Evolutionary conservation across 2,113 vertebrate genomes (phyloP).

Genomic region (Spea multiplicata): DNA sequence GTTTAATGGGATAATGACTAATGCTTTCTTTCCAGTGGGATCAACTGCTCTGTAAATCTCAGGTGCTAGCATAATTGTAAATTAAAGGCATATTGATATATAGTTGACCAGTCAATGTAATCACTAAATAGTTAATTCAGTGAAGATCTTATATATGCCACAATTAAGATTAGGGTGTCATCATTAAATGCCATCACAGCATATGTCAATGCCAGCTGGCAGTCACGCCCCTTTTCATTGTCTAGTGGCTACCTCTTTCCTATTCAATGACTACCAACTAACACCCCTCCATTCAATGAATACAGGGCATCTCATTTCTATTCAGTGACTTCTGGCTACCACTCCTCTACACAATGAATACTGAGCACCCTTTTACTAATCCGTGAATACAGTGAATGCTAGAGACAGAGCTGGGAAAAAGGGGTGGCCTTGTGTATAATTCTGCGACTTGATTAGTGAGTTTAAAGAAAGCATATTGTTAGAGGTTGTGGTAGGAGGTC

Average conservation of each 20-base stretch:
- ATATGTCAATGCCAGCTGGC: background rate
- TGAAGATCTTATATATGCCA: background rate
- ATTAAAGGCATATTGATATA: slow-evolving; percentile 30
- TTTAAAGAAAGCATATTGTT: too few species aligned
- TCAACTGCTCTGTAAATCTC: slow-evolving; percentile 12
- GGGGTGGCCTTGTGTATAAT: too few species aligned
- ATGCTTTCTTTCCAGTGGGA: slow-evolving; percentile 31
- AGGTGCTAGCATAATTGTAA: slow-evolving; percentile 23
- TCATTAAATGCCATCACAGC: background rate
- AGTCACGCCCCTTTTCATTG: background rate
- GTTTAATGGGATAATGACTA: slow-evolving; percentile 17
- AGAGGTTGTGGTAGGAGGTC: too few species aligned
- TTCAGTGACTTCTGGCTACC: too few species aligned
- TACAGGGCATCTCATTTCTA: too few species aligned
- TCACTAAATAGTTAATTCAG: slow-evolving; percentile 11
- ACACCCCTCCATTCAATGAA: too few species aligned
- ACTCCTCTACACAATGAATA: too few species aligned
- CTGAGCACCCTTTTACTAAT: too few species aligned
- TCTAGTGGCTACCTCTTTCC: background rate
- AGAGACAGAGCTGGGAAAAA: too few species aligned
- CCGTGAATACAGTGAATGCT: too few species aligned
- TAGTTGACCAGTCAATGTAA: slow-evolving; percentile 20
- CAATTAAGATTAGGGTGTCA: background rate
- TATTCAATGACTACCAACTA: background rate
- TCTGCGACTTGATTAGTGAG: too few species aligned